phyloP scores from a whole-genome alignment of 1,140 invertebrate genomes.

The Drosophila athabasca region DNA sequence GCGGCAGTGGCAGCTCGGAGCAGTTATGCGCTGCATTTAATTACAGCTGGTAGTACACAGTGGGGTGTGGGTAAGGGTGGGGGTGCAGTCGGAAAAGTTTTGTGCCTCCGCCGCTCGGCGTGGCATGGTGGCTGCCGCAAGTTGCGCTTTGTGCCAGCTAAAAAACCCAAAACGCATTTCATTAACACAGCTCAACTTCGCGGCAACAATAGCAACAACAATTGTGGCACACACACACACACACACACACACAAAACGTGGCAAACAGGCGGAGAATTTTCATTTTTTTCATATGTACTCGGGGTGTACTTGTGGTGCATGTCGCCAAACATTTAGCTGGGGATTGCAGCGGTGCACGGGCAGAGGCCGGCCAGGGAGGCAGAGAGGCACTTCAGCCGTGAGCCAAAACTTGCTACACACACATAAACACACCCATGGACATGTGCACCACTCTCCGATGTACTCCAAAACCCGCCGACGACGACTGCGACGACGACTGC shows the following conservation, averaged over 20 bases:
- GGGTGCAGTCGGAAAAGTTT: slow-evolving; percentile 53
- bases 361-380: slow-evolving; percentile 7
- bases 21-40: slow-evolving; percentile 80
- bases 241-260: slow-evolving; percentile 25
- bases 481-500: slow-evolving; percentile 55
- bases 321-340: slow-evolving; percentile 66
- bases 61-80: not conserved
- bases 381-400: slow-evolving; percentile 62
- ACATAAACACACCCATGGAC: slow-evolving; percentile 2
- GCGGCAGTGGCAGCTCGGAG: slow-evolving; percentile 21
- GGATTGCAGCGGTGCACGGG: slow-evolving; percentile 6
- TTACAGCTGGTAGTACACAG: slow-evolving; percentile 60
- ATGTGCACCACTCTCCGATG: slow-evolving; percentile 10
- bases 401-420: slow-evolving; percentile 67
- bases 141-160: slow-evolving; percentile 62
- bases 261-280: slow-evolving; percentile 47
- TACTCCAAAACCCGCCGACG: slow-evolving; percentile 43
- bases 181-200: slow-evolving; percentile 78
- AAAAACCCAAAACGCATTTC: slow-evolving; percentile 72
- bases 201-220: slow-evolving; percentile 65
- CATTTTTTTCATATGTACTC: slow-evolving; percentile 36
- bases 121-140: slow-evolving; percentile 6
- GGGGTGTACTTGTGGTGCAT: slow-evolving; percentile 24
- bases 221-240: slow-evolving; percentile 37
- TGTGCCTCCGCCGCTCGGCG: slow-evolving; percentile 13